Percentiles rank a stretch among this genome's conserved stretches.
These are phyloP conservation scores for Trisateles emortualis DNA, from an alignment of 2,888 invertebrate genomes.

Conservation along the genomic window DNA sequence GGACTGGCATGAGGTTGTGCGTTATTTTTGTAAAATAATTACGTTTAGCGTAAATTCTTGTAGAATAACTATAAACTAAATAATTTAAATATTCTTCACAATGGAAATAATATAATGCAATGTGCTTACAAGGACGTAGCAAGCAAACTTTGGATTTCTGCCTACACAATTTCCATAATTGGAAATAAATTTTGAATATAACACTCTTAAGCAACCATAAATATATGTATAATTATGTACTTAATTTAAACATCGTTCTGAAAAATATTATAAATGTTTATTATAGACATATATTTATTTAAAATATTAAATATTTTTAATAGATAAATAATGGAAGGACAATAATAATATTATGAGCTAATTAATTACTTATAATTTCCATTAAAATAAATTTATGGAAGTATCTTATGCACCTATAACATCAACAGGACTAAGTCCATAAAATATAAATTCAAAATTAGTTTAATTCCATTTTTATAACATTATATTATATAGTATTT, in stretches of 20 bases:
- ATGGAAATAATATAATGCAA: conserved; percentile 24
- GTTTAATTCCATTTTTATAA: conserved; percentile 28
- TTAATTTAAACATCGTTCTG: conserved; percentile 15
- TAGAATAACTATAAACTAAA: conserved; percentile 33
- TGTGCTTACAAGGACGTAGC: conserved; percentile 11
- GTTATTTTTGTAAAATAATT: conserved; percentile 58
- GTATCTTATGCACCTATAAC: conserved; percentile 47
- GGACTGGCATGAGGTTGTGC: conserved; percentile 70
- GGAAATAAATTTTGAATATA: neutral
- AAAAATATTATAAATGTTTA: conserved; percentile 26
- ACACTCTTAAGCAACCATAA: conserved; percentile 14
- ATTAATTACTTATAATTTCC: conserved; percentile 34
- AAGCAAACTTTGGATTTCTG: conserved; percentile 5
- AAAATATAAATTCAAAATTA: conserved; percentile 46
- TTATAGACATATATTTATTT: conserved; percentile 26
- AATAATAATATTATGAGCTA: conserved; percentile 54
- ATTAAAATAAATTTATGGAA: conserved; percentile 59
- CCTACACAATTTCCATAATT: neutral
- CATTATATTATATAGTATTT: conserved; percentile 15
- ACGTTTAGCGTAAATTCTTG: conserved; percentile 35
- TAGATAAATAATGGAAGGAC: conserved; percentile 54
- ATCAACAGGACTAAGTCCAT: conserved; percentile 59
- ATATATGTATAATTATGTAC: neutral
- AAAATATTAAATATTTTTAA: conserved; percentile 42
- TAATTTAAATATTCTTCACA: conserved; percentile 17